Base-by-base conservation (phyloP, 2,888 invertebrate species). In the Scelioninae gen. 1 region DNA sequence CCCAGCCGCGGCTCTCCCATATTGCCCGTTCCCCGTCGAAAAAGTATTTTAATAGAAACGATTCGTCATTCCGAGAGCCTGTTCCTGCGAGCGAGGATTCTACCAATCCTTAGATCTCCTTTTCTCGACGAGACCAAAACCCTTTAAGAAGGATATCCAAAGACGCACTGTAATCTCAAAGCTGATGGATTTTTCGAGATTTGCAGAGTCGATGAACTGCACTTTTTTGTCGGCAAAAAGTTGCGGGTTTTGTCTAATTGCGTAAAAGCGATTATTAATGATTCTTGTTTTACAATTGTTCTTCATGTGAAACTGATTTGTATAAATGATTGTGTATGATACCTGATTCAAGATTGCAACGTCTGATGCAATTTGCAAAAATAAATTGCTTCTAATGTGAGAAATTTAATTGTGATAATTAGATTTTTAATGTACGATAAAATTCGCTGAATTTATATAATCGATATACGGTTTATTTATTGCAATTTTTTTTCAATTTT, bases 31-130 rank as follows among this genome's bases (percentile, higher is more conserved):
- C 89, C 87, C 90, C 90, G 91, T 91, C 90, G 90, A 92, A 92
- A 92, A 92, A 92, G 90, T 92, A 92, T 92, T 92, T 92, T 92
- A 92, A 92, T 90, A 90, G 90, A 90, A 90, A 89, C 90, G 90
- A 90, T 90, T 90, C 90, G 90, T 90, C 90, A 90, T 89, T 90
- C 89, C 87, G 55, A 62, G 83, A 79, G 71, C 83, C 80, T 80
- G 77, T 84, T 81, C 65, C 56, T 65, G 60, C 85, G 85, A 86
- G 84, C 86, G 75, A 84, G 66, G 71, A 76, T 84, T 65, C 82
- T 80, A 69, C 82, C 78, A 82, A 82, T 85, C 84, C 85, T 85
- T 83, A 85, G 80, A 80, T 80, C 75, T 69, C 76, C 62, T 75
- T 81, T 81, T 71, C 55, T 76, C 65, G 71, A 5, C 56, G 71